Conservation (phyloP, 2,797 vertebrate genomes). For the Ctenosaura bakeri region DNA sequence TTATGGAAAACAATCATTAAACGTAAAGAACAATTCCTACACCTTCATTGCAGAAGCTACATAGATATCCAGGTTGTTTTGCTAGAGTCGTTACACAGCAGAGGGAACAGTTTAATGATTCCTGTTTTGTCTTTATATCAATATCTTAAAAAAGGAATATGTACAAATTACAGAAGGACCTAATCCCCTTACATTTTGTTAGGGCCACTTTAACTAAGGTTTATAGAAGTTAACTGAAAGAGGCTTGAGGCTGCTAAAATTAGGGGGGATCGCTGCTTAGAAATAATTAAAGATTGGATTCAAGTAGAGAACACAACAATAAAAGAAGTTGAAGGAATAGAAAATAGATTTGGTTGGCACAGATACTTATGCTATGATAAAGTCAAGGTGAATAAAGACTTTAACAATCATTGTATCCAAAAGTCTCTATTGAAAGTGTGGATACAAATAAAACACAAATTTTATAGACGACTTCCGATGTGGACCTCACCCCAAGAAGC, state of each 20-base stretch:
- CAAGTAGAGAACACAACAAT: too few relatives aligned
- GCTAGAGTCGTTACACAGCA: background rate
- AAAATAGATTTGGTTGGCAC: too few relatives aligned
- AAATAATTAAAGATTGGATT: too few relatives aligned
- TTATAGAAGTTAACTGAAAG: background rate
- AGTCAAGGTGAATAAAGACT: too few relatives aligned
- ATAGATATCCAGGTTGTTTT: background rate
- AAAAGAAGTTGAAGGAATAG: too few relatives aligned
- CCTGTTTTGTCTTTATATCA: rapidly evolving
- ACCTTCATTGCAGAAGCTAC: background rate
- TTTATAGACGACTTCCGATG: too few relatives aligned
- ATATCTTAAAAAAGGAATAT: rapidly evolving
- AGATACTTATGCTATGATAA: too few relatives aligned
- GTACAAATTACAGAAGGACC: background rate
- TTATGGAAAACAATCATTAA: background rate
- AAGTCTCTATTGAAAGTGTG: too few relatives aligned
- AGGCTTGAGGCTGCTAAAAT: background rate
- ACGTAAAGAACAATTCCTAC: background rate
- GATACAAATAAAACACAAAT: too few relatives aligned
- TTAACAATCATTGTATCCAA: too few relatives aligned
- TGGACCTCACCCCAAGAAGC: too few relatives aligned
- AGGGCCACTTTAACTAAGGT: background rate
- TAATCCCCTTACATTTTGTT: background rate
- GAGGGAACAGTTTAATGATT: background rate
- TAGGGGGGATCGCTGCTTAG: background rate